phyloP scores from a whole-genome alignment of 2,888 invertebrate genomes.

The Cryptocephalus moraei region DNA sequence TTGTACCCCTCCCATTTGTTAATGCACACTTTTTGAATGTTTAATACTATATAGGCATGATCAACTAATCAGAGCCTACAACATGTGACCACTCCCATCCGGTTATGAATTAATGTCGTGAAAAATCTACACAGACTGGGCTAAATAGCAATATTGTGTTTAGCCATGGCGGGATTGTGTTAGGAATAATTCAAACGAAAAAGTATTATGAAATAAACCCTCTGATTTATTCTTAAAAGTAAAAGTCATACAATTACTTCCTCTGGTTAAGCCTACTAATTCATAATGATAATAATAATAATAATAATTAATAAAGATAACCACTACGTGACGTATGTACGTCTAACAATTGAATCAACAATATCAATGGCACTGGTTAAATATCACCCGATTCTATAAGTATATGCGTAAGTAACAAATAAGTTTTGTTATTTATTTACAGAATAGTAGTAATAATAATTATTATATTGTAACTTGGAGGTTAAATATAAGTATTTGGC shows the following conservation, averaged over 20 bases:
- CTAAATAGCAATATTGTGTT: no score
- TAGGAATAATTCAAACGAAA: not conserved
- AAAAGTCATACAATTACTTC: slow-evolving; percentile 35
- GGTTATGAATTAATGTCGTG: no score
- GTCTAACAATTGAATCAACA: slow-evolving; percentile 41
- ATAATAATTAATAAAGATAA: slow-evolving; percentile 20
- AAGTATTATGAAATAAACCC: slow-evolving; percentile 31
- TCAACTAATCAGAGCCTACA: no score
- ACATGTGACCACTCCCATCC: no score
- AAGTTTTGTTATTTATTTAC: slow-evolving; percentile 30
- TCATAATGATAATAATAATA: slow-evolving; percentile 17
- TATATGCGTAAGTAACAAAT: slow-evolving; percentile 38
- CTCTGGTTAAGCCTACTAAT: slow-evolving; percentile 33
- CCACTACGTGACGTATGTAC: slow-evolving; percentile 37
- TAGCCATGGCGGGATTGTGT: not conserved
- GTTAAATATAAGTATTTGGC: slow-evolving; percentile 12
- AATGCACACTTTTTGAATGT: no score
- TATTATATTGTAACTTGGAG: slow-evolving; percentile 12
- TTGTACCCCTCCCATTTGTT: no score
- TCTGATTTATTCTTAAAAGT: slow-evolving; percentile 40
- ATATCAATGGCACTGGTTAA: slow-evolving; percentile 43
- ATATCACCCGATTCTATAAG: slow-evolving; percentile 43
- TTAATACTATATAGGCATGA: no score
- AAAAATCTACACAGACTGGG: no score
- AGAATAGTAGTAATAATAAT: slow-evolving; percentile 13